These are phyloP conservation scores for Mystacornis crossleyi DNA, from an alignment of 2,113 vertebrate genomes.

Conservation along the genomic window DNA sequence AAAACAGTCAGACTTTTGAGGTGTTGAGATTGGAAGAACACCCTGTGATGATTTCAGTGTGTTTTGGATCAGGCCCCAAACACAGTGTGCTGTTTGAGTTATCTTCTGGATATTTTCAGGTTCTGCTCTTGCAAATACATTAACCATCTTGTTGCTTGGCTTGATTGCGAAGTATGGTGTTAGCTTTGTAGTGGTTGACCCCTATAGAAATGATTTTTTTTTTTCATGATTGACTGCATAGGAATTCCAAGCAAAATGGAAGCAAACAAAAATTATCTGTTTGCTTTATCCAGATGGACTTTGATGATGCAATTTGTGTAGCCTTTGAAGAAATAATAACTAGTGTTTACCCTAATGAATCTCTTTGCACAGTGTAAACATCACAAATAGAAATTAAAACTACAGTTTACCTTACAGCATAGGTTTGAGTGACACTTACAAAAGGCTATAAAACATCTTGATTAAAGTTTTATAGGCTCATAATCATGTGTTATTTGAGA, in stretches of 20 bases:
- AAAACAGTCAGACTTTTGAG: background rate
- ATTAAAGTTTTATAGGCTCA: conserved; percentile 37
- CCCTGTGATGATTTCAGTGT: background rate
- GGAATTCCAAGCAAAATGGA: background rate
- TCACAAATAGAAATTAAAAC: conserved; percentile 32
- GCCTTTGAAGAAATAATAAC: background rate
- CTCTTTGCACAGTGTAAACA: background rate
- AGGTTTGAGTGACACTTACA: background rate
- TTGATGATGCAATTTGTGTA: background rate
- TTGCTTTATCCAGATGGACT: background rate
- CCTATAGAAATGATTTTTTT: background rate
- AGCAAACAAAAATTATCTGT: background rate
- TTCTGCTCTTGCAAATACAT: background rate
- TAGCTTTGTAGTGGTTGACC: background rate
- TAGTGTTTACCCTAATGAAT: background rate
- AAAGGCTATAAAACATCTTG: conserved; percentile 25
- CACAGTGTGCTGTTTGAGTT: background rate
- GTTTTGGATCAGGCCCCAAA: background rate
- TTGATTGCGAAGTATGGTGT: background rate
- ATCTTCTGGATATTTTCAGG: background rate
- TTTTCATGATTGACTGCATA: background rate
- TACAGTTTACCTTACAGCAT: background rate
- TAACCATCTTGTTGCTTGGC: background rate
- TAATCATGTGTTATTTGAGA: conserved; percentile 1
- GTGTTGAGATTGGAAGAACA: background rate